A percentile compares a stretch with the other conserved stretches of the same genome.
Evolutionary conservation across 2,113 vertebrate species (phyloP).

Genomic region (Phocoena sinus): DNA sequence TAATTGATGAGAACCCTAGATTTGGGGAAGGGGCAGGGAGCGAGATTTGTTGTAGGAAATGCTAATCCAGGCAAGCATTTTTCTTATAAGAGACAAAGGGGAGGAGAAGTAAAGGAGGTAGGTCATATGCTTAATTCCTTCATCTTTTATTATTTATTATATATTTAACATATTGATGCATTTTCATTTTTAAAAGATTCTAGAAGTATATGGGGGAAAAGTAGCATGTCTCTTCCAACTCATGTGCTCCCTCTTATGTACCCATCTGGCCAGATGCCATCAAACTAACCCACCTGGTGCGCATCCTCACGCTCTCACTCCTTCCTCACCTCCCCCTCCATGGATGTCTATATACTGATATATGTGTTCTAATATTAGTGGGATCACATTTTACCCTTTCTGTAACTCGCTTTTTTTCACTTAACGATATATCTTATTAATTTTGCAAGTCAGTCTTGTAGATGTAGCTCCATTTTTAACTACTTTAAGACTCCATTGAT

Average conservation of each 20-base stretch:
- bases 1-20: not conserved
- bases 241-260: accelerated
- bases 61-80: accelerated
- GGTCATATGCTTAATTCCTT: not conserved
- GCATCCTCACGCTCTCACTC: no score
- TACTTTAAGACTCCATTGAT: not conserved
- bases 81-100: no score
- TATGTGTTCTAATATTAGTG: no score
- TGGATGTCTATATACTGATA: no score
- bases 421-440: not conserved
- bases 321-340: no score
- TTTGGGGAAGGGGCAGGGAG: not conserved
- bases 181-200: not conserved
- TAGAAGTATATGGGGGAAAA: accelerated
- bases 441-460: not conserved
- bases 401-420: not conserved
- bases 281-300: not conserved
- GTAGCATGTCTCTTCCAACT: not conserved
- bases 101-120: no score
- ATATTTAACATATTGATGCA: not conserved
- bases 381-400: not conserved
- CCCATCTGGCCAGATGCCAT: not conserved
- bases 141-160: not conserved
- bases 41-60: not conserved
- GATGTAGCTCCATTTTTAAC: not conserved